These are phyloP conservation scores for Clarias laeviceps DNA, from an alignment of 2,797 vertebrate genomes.

Conservation along the genomic window DNA sequence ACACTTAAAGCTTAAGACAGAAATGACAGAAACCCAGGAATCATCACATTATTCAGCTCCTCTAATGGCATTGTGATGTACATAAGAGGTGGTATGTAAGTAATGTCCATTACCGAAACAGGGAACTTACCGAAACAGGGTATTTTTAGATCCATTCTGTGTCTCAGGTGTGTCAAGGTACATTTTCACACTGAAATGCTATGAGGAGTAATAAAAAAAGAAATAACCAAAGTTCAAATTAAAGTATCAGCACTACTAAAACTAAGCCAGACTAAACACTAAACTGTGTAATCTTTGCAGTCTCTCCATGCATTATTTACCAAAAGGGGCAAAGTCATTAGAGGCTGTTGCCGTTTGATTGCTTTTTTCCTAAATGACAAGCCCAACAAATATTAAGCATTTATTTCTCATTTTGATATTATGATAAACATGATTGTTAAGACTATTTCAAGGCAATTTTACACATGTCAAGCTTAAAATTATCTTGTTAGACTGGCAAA, in stretches of 20 bases:
- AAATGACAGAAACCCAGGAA: conserved; percentile 10
- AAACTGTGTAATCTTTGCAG: background rate
- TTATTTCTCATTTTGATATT: background rate
- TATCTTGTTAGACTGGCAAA: background rate
- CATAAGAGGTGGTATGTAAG: conserved; percentile 8
- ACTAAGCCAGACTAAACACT: background rate
- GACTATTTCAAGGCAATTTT: background rate
- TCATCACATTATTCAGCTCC: conserved; percentile 33
- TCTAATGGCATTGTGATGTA: conserved; percentile 33
- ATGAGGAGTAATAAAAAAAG: background rate
- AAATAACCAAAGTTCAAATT: background rate
- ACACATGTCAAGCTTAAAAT: conserved; percentile 1
- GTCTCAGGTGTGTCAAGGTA: background rate
- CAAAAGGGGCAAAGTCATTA: background rate
- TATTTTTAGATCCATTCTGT: background rate
- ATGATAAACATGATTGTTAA: background rate
- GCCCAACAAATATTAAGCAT: background rate
- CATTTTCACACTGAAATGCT: background rate
- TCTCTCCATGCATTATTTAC: background rate
- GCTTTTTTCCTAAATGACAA: conserved; percentile 1
- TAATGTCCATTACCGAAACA: conserved; percentile 8
- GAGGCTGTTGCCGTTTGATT: background rate
- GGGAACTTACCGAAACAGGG: too few species aligned
- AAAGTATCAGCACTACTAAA: background rate
- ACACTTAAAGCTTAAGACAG: conserved; percentile 8